Evolutionary conservation across 2,113 vertebrate genomes (phyloP), one percentile per base, ranked within the genome.

Genomic region (Gasterosteus aculeatus): DNA sequence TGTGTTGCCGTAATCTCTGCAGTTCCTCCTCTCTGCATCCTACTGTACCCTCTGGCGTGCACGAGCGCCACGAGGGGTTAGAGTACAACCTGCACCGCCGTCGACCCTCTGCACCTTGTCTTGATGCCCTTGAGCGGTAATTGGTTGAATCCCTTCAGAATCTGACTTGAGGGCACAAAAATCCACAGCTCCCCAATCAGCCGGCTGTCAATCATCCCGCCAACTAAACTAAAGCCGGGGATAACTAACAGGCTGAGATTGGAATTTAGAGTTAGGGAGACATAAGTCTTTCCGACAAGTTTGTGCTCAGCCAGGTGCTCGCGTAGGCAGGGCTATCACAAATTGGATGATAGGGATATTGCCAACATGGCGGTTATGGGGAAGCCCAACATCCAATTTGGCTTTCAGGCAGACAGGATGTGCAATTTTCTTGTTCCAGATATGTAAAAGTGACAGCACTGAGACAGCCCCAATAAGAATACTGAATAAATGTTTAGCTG

Each of bases 101-200:
- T 75, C 83, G 78, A 78, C 83, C 76, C 79, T 77, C 72, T 72
- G 69, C 76, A 77, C 85, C 89, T 91, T 91, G 88, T 87, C 90
- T 91, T 83, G 84, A 86, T 92, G 90, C 90, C 89, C 90, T 92
- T 92, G 89, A 90, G 90, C 84, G 2, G 86, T 93, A 93, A 93
- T 93, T 93, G 92, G 87, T 91, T 69, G 88, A 88, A 92, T 93
- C 86, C 89, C 87, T 69, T 77, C 81, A 85, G 85, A 89, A 91
- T 92, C 89, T 83, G 86, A 85, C 89, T 93, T 85, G 82, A 90
- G 89, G 89, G 83, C 85, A 90, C 76, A 75, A 80, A 88, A 89
- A 91, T 90, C 92, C 90, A 63, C 83, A 33, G 83, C 86, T 77
- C 78, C 80, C 80, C 92, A 91, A 92, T 92, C 90, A 92, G 85